Evolutionary conservation across 1,140 invertebrate species (phyloP), one percentile per base, ranked within the genome.

Genomic region (Prorops nasuta): DNA sequence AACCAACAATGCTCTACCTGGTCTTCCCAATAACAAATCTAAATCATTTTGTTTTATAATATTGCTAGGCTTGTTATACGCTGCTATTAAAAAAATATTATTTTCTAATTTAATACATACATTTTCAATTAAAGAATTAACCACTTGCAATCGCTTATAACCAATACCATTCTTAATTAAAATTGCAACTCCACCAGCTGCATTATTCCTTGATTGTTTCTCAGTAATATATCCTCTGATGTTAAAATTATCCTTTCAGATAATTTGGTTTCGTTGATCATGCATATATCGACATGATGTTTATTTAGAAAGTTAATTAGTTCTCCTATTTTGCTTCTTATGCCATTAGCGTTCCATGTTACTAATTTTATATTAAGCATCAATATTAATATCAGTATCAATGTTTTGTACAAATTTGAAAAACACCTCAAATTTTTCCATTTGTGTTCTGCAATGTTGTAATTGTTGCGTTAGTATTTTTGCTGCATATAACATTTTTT

Each of bases 341-440:
- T 21, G 0, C 58, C 53, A 51, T 60, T 64, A n/a, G 58, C 60
- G 32, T 66, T 63, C 60, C 60, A 61, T 18, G 49, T 58, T 28
- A 51, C 58, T 12, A 66, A 32, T 15, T 38, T 55, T 17, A 60
- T 37, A n/a, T 28, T 48, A 18, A 18, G 31, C 54, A 55, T 55
- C n/a, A n/a, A n/a, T n/a, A n/a, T n/a, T n/a, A n/a, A n/a, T n/a
- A n/a, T n/a, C n/a, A n/a, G n/a, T 10, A 28, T 60, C 44, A 14
- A 62, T 18, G 14, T 48, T 42, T 49, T 53, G 9, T 16, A 41
- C 51, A 41, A 59, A 59, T 6, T 59, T 41, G 2, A 38, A 1
- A 31, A 59, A 63, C 9, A 44, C 39, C 50, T 54, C 31, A 43
- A 59, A 51, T 57, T 55, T 40, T 42, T 63, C 49, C 8, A 48